These are phyloP conservation scores for Meiosimyza platycephala DNA, from an alignment of 2,888 invertebrate genomes.

Conservation along the genomic window DNA sequence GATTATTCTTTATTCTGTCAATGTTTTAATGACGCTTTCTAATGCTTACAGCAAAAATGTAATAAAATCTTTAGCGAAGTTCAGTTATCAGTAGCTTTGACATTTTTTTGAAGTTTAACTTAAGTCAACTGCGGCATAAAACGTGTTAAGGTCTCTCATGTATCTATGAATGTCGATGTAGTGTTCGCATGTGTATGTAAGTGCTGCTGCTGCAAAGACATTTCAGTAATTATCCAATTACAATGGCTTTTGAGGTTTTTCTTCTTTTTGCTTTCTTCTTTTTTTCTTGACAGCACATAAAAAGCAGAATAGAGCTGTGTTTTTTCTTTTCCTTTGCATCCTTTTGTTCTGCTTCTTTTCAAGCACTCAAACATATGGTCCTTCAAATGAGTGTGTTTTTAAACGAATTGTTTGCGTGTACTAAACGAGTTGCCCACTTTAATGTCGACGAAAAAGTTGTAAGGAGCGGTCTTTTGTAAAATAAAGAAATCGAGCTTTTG, in stretches of 20 bases:
- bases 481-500: no score
- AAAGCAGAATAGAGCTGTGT: neutral
- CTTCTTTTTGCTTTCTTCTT: neutral
- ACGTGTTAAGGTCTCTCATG: neutral
- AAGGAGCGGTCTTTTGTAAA: no score
- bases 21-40: no score
- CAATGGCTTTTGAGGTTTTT: conserved; percentile 32
- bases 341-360: neutral
- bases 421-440: no score
- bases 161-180: neutral
- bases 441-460: no score
- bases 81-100: no score
- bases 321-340: neutral
- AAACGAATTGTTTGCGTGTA: conserved; percentile 5
- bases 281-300: neutral
- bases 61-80: no score
- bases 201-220: conserved; percentile 29
- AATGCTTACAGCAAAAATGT: no score
- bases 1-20: no score
- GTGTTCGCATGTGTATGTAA: neutral
- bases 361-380: neutral
- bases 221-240: conserved; percentile 45
- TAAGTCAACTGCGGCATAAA: neutral
- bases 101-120: no score
- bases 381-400: conserved; percentile 1